Evolutionary conservation across 2,113 vertebrate species (phyloP), one percentile per base, ranked within the genome.

Genomic region (Mystacornis crossleyi): DNA sequence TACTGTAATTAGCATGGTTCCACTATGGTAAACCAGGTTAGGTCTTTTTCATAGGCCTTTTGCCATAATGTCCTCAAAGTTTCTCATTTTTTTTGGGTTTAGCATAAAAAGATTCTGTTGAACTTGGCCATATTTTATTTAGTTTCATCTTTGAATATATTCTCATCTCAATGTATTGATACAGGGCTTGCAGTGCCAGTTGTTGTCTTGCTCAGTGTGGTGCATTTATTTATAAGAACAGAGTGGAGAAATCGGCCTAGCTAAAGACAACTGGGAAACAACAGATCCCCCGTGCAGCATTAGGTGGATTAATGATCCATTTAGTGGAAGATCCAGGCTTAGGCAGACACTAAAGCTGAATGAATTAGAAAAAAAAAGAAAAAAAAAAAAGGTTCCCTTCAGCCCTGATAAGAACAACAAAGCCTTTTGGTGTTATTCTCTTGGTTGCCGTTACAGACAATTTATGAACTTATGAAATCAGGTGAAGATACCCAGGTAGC

Each of bases 281-380:
- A 42, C 64, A 93, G 58, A 36, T 92, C 14, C 47, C 42, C 34
- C 0, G 1, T 84, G 54, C 60, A 70, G 51, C 58, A 67, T 93
- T 89, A 86, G 54, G n/a, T 70, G 72, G 33, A 70, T 90, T 95
- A 93, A 83, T 86, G 88, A 81, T 70, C 82, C 62, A 47, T 86
- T 77, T 28, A 29, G 9, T 61, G 45, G 50, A 77, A 92, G 66
- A 88, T 61, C 40, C 67, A 86, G 80, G 62, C 58, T 88, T 61
- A 53, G 47, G 20, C 71, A 83, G 43, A 58, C 72, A 57, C 25
- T 83, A 50, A 93, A 81, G 54, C 17, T 14, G 54, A 95, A 81
- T 55, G 18, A 88, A 88, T 86, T 60, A 64, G 31, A 1, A 71
- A 50, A 79, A 64, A 79, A 61, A 75, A 43, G 43, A n/a, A 42